A percentile compares a stretch with the other conserved stretches of the same genome.
phyloP scores from a whole-genome alignment of 2,113 vertebrate genomes.

The Bettongia penicillata region DNA sequence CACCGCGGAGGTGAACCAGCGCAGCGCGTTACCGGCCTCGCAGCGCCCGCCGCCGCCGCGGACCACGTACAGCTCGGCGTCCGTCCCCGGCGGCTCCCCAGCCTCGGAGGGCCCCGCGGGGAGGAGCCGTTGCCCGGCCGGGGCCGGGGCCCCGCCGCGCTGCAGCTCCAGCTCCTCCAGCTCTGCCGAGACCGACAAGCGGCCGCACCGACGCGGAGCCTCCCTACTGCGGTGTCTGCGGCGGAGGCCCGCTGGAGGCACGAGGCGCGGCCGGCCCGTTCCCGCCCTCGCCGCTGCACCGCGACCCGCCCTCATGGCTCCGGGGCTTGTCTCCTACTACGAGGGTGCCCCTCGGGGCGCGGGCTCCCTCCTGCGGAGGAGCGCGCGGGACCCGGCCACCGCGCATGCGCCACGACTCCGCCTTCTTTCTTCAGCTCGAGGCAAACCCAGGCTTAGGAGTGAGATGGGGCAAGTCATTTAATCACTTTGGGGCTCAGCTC shows the following conservation, averaged over 20 bases:
- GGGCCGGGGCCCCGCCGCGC: slow-evolving; percentile 6
- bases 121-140: slow-evolving; percentile 58
- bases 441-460: too few relatives aligned
- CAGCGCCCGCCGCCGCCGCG: slow-evolving; percentile 57
- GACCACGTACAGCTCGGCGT: not conserved
- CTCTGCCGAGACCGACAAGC: slow-evolving; percentile 70
- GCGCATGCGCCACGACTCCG: too few relatives aligned
- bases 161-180: slow-evolving; percentile 66
- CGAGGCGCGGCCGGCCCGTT: too few relatives aligned
- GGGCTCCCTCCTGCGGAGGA: too few relatives aligned
- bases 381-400: too few relatives aligned
- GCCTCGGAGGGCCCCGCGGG: not conserved
- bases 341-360: too few relatives aligned
- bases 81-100: not conserved
- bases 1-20: slow-evolving; percentile 83
- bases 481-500: too few relatives aligned
- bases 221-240: slow-evolving; percentile 65
- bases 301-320: too few relatives aligned
- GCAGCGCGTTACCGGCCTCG: slow-evolving; percentile 33
- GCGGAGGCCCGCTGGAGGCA: not conserved
- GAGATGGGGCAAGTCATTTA: too few relatives aligned
- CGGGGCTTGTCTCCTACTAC: too few relatives aligned
- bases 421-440: too few relatives aligned
- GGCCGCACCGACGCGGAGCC: slow-evolving; percentile 31
- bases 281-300: too few relatives aligned